These are phyloP conservation scores for Danio choprae DNA, from an alignment of 2,797 vertebrate species.

Conservation along the genomic window DNA sequence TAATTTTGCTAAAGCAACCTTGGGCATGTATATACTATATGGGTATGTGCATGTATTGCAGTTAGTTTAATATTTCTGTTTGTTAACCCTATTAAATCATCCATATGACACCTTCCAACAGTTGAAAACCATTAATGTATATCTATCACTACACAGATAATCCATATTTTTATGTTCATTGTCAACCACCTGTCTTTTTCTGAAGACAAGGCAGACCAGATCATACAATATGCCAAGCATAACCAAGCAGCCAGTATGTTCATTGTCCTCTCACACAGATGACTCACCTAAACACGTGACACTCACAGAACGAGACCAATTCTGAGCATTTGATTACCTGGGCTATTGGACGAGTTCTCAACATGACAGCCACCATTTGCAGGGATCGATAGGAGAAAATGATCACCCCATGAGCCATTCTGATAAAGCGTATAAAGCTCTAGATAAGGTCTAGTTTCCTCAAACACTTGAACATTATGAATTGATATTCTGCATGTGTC, in stretches of 20 bases:
- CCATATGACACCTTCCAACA: not conserved
- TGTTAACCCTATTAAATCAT: not conserved
- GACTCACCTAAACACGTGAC: constrained; percentile 10
- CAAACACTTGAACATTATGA: not conserved
- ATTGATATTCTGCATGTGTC: constrained; percentile 24
- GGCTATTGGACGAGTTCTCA: constrained; percentile 19
- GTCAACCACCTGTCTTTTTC: not conserved
- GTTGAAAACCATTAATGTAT: not conserved
- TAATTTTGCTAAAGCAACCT: not conserved
- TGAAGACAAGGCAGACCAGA: not conserved
- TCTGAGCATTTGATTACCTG: constrained; percentile 2
- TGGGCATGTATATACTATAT: not conserved
- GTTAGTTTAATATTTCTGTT: no score
- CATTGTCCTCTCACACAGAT: not conserved
- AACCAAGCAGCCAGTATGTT: not conserved
- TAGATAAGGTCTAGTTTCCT: constrained; percentile 10
- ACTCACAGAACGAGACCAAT: constrained; percentile 10
- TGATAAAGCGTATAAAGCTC: not conserved
- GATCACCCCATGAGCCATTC: not conserved
- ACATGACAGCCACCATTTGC: constrained; percentile 17
- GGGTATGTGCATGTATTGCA: not conserved
- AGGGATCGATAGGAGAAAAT: constrained; percentile 15
- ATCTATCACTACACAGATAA: not conserved
- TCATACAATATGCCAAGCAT: not conserved
- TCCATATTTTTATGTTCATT: not conserved